Evolutionary conservation across 1,140 invertebrate genomes (phyloP).

Genomic region (Himalopsyche phryganea): DNA sequence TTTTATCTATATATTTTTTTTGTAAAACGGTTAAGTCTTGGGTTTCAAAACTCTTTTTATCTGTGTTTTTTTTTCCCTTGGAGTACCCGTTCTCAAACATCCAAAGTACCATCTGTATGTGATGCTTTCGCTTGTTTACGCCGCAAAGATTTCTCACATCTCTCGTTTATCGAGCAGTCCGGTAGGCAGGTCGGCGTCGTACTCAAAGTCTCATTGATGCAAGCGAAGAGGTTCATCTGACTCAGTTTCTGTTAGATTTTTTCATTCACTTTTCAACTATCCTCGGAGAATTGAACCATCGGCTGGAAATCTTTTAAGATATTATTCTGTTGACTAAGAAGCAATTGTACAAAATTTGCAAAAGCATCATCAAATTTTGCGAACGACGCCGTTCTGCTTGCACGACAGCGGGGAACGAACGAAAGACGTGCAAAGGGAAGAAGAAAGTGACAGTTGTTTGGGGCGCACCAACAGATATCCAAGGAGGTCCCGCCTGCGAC

Average conservation of each 20-base stretch:
- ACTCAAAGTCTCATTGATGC: neutral
- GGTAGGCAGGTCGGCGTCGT: neutral
- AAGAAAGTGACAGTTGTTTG: conserved; percentile 33
- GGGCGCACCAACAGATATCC: conserved; percentile 55
- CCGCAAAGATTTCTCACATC: no score
- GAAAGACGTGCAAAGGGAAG: conserved; percentile 26
- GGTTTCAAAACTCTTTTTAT: conserved; percentile 16
- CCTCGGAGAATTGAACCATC: no score
- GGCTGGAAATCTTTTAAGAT: no score
- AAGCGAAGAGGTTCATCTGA: no score
- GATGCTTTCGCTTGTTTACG: conserved; percentile 29
- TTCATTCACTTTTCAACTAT: no score
- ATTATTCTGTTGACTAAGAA: no score
- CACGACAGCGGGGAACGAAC: conserved; percentile 3
- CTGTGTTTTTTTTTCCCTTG: conserved; percentile 10
- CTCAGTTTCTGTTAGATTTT: no score
- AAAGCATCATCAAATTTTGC: no score
- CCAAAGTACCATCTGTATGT: neutral
- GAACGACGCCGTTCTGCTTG: no score
- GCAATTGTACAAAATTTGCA: no score
- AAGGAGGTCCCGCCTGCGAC: conserved; percentile 51
- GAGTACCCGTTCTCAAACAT: neutral
- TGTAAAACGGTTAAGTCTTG: conserved; percentile 1
- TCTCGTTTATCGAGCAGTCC: neutral
- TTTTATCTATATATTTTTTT: no score